These are phyloP conservation scores for Charanyca ferruginea DNA, from an alignment of 2,888 invertebrate species.

Conservation along the genomic window DNA sequence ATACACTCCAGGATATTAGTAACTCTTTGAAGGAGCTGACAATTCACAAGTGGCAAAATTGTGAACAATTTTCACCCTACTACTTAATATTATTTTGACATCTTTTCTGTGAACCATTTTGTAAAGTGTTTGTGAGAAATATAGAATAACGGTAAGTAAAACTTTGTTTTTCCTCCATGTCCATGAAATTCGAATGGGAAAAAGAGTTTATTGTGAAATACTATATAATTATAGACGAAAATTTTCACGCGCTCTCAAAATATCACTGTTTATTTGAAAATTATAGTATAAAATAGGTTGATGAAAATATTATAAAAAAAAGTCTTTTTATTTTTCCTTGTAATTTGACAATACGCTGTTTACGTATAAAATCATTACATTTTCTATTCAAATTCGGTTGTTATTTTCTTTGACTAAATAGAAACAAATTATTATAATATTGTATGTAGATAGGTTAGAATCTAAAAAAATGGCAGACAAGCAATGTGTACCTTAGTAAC, in stretches of 20 bases:
- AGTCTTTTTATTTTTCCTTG: conserved; percentile 2
- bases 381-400: conserved; percentile 6
- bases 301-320: conserved; percentile 5
- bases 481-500: conserved; percentile 13
- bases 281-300: conserved; percentile 13
- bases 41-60: conserved; percentile 12
- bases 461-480: conserved; percentile 16
- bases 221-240: conserved; percentile 7
- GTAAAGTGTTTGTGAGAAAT: conserved; percentile 11
- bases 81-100: too few species aligned
- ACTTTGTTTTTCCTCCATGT: conserved; percentile 12
- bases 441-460: conserved; percentile 8
- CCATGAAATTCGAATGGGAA: conserved; percentile 6
- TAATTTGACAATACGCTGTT: conserved; percentile 19
- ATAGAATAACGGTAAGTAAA: conserved; percentile 2
- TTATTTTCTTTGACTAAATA: conserved; percentile 8
- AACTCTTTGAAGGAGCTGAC: conserved; percentile 5
- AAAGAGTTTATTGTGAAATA: conserved; percentile 9
- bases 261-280: conserved; percentile 14
- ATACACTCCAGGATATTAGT: not conserved
- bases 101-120: conserved; percentile 18
- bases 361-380: conserved; percentile 8
- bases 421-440: conserved; percentile 4
- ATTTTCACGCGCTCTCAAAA: conserved; percentile 14
- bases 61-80: conserved; percentile 7